phyloP scores from a whole-genome alignment of 2,113 vertebrate genomes.

The Archilochus colubris region DNA sequence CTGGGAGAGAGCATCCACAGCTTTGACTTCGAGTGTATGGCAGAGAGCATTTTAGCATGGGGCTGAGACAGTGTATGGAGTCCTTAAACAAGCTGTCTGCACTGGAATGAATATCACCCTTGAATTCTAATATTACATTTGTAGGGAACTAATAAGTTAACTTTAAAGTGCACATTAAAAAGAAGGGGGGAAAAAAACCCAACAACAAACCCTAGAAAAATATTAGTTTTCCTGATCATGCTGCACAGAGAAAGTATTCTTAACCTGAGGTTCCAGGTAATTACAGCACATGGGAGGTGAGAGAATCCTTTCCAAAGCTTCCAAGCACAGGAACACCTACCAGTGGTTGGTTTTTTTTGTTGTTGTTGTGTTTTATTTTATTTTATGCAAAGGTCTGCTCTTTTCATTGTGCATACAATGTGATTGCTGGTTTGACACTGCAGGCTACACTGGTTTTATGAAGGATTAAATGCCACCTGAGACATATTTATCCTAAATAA shows the following conservation, averaged over 20 bases:
- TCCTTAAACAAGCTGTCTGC: background rate
- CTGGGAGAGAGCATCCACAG: background rate
- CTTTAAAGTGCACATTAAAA: constrained; percentile 19
- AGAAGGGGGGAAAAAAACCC: background rate
- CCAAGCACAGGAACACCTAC: constrained; percentile 64
- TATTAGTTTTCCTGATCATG: constrained; percentile 9
- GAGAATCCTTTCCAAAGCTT: constrained; percentile 42
- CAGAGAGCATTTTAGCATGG: rapidly evolving
- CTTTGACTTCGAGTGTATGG: rapidly evolving
- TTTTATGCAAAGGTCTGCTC: constrained; percentile 78
- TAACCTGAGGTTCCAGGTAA: constrained; percentile 63
- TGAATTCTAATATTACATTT: background rate
- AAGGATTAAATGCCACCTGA: constrained; percentile 86
- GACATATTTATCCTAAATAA: constrained; percentile 84
- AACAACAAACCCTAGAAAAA: background rate
- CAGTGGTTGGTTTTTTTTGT: background rate
- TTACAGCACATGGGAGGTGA: constrained; percentile 42
- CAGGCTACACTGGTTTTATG: constrained; percentile 82
- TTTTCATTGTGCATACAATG: constrained; percentile 77
- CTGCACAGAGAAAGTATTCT: constrained; percentile 1
- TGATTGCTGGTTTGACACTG: constrained; percentile 83
- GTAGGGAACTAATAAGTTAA: constrained; percentile 33
- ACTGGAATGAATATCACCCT: background rate
- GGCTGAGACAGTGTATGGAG: background rate
- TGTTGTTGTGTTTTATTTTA: background rate